Evolutionary conservation across 2,113 vertebrate species (phyloP).

Genomic region (Proteles cristata): DNA sequence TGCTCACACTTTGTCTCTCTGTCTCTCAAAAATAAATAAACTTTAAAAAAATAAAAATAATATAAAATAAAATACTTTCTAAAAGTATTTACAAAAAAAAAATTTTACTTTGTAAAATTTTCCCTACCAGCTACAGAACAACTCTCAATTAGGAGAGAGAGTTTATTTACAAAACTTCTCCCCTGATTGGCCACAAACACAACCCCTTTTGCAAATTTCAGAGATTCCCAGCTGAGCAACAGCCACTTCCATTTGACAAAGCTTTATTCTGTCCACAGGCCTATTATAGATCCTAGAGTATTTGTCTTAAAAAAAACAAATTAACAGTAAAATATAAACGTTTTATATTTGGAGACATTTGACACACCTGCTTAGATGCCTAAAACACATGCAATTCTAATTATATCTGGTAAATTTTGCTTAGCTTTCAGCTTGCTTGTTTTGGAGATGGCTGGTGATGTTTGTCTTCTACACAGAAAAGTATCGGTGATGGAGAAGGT

Average conservation of each 20-base stretch:
- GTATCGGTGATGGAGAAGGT: conserved; percentile 49
- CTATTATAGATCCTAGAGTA: conserved; percentile 80
- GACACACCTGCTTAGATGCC: conserved; percentile 73
- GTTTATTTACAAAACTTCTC: conserved; percentile 84
- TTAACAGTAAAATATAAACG: conserved; percentile 80
- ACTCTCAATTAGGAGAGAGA: conserved; percentile 79
- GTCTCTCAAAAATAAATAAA: too few relatives aligned
- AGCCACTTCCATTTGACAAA: conserved; percentile 82
- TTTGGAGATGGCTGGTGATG: conserved; percentile 68
- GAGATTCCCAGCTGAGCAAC: conserved; percentile 82
- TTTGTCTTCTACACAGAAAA: conserved; percentile 70
- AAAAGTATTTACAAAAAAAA: too few relatives aligned
- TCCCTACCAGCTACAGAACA: conserved; percentile 77
- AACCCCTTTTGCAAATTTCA: conserved; percentile 81
- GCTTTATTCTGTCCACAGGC: conserved; percentile 83
- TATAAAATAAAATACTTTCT: too few relatives aligned
- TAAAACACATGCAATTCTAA: conserved; percentile 69
- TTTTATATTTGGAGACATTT: conserved; percentile 81
- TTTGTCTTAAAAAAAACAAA: conserved; percentile 83
- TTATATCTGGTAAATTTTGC: conserved; percentile 73
- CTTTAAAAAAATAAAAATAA: too few relatives aligned
- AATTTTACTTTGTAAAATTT: background rate
- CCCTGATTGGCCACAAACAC: conserved; percentile 76
- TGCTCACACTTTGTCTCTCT: too few relatives aligned
- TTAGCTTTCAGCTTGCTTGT: conserved; percentile 61